Percentiles rank a stretch among this genome's conserved stretches.
phyloP scores from a whole-genome alignment of 2,888 invertebrate species.

The Ormia ochracea region DNA sequence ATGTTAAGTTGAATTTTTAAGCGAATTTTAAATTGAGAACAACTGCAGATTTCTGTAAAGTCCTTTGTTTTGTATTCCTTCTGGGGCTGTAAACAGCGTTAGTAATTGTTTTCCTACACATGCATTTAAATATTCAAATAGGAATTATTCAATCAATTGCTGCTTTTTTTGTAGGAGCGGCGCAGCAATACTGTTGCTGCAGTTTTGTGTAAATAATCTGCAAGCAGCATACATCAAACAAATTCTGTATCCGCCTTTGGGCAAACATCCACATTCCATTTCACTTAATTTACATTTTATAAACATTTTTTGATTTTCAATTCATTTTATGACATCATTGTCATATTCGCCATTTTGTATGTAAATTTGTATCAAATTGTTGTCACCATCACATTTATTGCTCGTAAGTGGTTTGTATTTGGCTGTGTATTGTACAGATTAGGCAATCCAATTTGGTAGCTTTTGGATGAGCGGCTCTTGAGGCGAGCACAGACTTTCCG shows the following conservation, averaged over 20 bases:
- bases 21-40: too few relatives aligned
- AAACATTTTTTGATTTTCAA: constrained; percentile 25
- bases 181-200: not conserved
- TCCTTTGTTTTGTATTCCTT: too few relatives aligned
- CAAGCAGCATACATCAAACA: constrained; percentile 31
- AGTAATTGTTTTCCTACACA: too few relatives aligned
- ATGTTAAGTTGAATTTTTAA: too few relatives aligned
- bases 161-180: too few relatives aligned
- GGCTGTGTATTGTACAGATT: not conserved
- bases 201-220: constrained; percentile 23
- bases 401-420: not conserved
- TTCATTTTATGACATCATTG: constrained; percentile 13
- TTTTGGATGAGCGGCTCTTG: too few relatives aligned
- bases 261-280: constrained; percentile 14
- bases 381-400: not conserved
- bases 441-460: too few relatives aligned
- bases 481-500: too few relatives aligned
- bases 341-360: not conserved
- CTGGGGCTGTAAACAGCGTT: too few relatives aligned
- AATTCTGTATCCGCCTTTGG: constrained; percentile 37
- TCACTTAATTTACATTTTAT: constrained; percentile 50
- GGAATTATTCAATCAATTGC: too few relatives aligned
- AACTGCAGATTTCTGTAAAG: too few relatives aligned
- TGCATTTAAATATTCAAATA: too few relatives aligned
- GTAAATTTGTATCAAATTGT: not conserved